Percentiles rank a stretch among this genome's conserved stretches.
phyloP scores from a whole-genome alignment of 2,888 invertebrate species.

The Schizaphis graminum region DNA sequence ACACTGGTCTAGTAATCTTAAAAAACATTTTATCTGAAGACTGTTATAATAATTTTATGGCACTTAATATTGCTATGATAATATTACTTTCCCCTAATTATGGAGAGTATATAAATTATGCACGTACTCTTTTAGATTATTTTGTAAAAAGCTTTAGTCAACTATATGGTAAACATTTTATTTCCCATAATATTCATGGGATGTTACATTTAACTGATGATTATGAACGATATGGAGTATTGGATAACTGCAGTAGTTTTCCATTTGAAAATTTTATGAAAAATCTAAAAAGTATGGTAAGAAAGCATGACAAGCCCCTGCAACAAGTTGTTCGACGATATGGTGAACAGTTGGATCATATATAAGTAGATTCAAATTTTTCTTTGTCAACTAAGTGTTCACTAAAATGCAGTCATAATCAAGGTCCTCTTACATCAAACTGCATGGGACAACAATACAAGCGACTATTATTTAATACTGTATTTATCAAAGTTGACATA shows the following conservation, averaged over 20 bases:
- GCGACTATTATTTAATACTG: too few relatives aligned
- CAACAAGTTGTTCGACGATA: neutral
- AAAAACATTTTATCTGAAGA: neutral
- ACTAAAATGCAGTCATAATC: too few relatives aligned
- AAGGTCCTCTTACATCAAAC: too few relatives aligned
- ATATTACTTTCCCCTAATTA: neutral
- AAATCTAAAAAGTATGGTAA: neutral
- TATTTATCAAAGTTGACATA: too few relatives aligned
- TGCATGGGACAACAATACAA: too few relatives aligned
- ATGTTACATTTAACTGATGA: neutral
- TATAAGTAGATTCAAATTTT: neutral
- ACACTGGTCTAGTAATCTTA: neutral
- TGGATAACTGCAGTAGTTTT: neutral
- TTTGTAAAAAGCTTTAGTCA: too few relatives aligned
- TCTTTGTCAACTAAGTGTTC: too few relatives aligned
- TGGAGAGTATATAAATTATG: neutral
- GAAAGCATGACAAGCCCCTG: neutral
- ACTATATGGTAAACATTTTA: too few relatives aligned
- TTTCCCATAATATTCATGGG: neutral
- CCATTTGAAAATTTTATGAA: constrained; percentile 5
- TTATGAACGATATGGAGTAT: neutral
- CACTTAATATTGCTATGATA: too few relatives aligned
- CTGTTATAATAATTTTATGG: neutral
- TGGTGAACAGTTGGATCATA: neutral
- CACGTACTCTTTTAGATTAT: neutral